A percentile compares a stretch with the other conserved stretches of the same genome.
These are phyloP conservation scores for Philopedon plagiatum DNA, from an alignment of 2,888 invertebrate genomes.

Conservation along the genomic window DNA sequence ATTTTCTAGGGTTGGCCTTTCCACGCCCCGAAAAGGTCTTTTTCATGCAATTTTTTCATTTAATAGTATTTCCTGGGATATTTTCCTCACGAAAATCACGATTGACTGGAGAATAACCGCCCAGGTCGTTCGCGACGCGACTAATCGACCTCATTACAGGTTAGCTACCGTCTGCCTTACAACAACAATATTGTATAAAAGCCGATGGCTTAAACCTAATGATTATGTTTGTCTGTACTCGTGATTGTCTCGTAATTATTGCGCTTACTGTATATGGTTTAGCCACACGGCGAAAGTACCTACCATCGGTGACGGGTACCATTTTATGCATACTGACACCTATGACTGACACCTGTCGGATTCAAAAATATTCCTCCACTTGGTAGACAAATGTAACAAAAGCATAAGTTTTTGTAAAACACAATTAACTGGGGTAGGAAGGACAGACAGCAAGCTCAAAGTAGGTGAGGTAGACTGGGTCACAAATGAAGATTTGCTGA, in stretches of 20 bases:
- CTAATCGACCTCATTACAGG: slow-evolving; percentile 59
- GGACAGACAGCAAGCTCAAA: too few relatives aligned
- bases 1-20: too few relatives aligned
- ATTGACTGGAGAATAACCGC: slow-evolving; percentile 14
- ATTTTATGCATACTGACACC: neutral
- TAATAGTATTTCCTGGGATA: too few relatives aligned
- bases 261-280: slow-evolving; percentile 32
- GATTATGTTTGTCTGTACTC: slow-evolving; percentile 26
- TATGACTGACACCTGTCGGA: too few relatives aligned
- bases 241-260: slow-evolving; percentile 39
- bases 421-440: too few relatives aligned
- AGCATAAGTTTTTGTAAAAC: too few relatives aligned
- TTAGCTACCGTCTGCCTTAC: slow-evolving; percentile 58
- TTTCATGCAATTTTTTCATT: neutral
- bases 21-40: too few relatives aligned
- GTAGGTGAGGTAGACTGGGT: too few relatives aligned
- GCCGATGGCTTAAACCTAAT: slow-evolving; percentile 27
- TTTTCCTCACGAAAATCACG: neutral
- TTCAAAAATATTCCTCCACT: too few relatives aligned
- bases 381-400: too few relatives aligned
- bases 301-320: slow-evolving; percentile 2
- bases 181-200: slow-evolving; percentile 32
- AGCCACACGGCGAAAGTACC: slow-evolving; percentile 32
- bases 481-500: too few relatives aligned
- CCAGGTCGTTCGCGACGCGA: slow-evolving; percentile 42